phyloP scores from a whole-genome alignment of 2,113 vertebrate species.

The Phylloscopus trochilus region DNA sequence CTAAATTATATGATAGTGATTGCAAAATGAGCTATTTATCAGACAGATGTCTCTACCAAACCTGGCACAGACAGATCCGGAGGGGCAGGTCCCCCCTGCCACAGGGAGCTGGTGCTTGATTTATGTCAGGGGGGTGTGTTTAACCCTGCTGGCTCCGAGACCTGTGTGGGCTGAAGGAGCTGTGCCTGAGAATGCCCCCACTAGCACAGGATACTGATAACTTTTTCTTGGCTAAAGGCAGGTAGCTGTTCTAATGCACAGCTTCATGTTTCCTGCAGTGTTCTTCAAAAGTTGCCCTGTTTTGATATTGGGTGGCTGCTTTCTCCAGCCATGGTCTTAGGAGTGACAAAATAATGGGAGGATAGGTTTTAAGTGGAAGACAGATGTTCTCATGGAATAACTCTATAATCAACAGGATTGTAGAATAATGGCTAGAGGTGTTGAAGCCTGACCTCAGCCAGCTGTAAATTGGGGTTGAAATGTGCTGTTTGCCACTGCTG shows the following conservation, averaged over 20 bases:
- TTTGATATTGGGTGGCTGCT: neutral
- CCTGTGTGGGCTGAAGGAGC: neutral
- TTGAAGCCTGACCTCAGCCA: neutral
- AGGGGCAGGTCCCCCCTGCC: neutral
- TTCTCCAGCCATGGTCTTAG: neutral
- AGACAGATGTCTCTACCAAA: slow-evolving; percentile 49
- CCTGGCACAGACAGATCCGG: neutral
- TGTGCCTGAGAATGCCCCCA: rapidly evolving
- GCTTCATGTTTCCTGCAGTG: neutral
- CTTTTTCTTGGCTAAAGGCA: neutral
- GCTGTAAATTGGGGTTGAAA: neutral
- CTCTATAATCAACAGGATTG: neutral
- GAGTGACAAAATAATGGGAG: neutral
- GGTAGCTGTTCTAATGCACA: neutral
- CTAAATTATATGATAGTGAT: slow-evolving; percentile 68
- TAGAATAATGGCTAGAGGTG: neutral
- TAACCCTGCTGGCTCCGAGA: neutral
- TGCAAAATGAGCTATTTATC: slow-evolving; percentile 72
- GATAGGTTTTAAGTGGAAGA: neutral
- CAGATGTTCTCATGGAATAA: neutral
- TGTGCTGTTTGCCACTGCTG: neutral
- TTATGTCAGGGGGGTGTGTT: neutral
- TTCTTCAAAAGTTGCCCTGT: neutral
- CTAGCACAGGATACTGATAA: neutral
- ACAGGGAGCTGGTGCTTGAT: neutral